Conservation (phyloP, 1,140 invertebrate species). For the Fopius arisanus region DNA sequence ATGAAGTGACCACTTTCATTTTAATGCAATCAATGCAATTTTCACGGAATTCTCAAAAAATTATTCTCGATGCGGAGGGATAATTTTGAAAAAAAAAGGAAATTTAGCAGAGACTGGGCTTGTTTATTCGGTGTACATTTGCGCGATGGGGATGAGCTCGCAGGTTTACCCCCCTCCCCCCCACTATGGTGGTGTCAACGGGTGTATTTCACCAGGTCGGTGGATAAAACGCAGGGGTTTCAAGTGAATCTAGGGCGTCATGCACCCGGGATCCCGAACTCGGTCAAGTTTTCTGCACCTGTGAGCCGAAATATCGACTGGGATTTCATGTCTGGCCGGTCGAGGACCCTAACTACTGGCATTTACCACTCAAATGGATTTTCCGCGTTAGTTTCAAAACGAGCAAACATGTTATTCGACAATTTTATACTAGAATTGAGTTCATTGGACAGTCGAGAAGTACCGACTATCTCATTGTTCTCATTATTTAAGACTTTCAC, state of each 20-base stretch:
- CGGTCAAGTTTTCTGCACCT: conserved; percentile 59
- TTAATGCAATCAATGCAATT: too few species aligned
- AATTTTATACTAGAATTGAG: not conserved
- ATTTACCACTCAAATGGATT: not conserved
- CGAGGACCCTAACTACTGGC: conserved; percentile 9
- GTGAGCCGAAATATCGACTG: conserved; percentile 39
- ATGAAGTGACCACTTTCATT: too few species aligned
- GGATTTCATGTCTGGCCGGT: conserved; percentile 1
- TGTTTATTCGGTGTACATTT: not conserved
- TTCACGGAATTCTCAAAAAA: too few species aligned
- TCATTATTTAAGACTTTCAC: too few species aligned
- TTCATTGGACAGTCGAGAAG: not conserved
- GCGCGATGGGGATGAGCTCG: not conserved
- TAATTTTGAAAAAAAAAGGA: too few species aligned
- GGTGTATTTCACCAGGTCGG: not conserved
- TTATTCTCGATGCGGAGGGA: too few species aligned
- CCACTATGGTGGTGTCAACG: not conserved
- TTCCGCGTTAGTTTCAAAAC: not conserved
- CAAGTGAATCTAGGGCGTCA: conserved; percentile 4
- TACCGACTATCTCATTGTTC: too few species aligned
- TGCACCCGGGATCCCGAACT: conserved; percentile 48
- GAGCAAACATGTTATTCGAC: not conserved
- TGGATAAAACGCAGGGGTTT: not conserved
- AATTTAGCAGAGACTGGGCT: too few species aligned
- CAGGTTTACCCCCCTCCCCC: not conserved